Percentiles rank a stretch among this genome's conserved stretches.
Evolutionary conservation across 2,113 vertebrate genomes (phyloP).

Genomic region (Caranx ignobilis): DNA sequence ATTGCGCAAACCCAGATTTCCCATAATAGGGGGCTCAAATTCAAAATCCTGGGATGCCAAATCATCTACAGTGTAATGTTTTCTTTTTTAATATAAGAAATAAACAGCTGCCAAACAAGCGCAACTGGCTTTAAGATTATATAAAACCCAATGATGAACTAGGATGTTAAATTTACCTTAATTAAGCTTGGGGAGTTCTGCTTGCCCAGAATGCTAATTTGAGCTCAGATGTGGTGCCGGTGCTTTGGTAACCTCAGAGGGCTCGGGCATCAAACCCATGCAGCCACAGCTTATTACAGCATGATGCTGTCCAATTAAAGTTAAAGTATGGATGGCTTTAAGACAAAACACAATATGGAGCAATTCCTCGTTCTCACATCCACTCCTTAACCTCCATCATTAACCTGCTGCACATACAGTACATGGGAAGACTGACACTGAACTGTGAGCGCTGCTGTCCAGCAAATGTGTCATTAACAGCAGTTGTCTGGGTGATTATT

Average conservation of each 20-base stretch:
- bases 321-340: constrained; percentile 55
- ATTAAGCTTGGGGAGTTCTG: constrained; percentile 83
- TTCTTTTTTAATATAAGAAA: constrained; percentile 86
- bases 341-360: constrained; percentile 47
- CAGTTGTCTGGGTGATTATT: neutral
- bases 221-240: constrained; percentile 68
- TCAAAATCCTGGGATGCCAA: constrained; percentile 84
- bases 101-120: constrained; percentile 85
- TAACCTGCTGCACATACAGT: constrained; percentile 34
- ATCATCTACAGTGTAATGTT: constrained; percentile 82
- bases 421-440: neutral
- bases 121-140: constrained; percentile 83
- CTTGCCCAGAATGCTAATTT: constrained; percentile 84
- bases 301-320: constrained; percentile 68
- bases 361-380: constrained; percentile 11
- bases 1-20: constrained; percentile 86
- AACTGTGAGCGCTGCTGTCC: neutral
- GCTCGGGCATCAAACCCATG: constrained; percentile 67
- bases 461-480: constrained; percentile 13
- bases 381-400: constrained; percentile 46
- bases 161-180: constrained; percentile 83
- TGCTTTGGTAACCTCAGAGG: constrained; percentile 74
- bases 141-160: constrained; percentile 83
- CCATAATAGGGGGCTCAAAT: constrained; percentile 84
- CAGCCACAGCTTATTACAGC: constrained; percentile 66